phyloP scores from a whole-genome alignment of 2,113 vertebrate genomes.

The Nannobrachium achirus region DNA sequence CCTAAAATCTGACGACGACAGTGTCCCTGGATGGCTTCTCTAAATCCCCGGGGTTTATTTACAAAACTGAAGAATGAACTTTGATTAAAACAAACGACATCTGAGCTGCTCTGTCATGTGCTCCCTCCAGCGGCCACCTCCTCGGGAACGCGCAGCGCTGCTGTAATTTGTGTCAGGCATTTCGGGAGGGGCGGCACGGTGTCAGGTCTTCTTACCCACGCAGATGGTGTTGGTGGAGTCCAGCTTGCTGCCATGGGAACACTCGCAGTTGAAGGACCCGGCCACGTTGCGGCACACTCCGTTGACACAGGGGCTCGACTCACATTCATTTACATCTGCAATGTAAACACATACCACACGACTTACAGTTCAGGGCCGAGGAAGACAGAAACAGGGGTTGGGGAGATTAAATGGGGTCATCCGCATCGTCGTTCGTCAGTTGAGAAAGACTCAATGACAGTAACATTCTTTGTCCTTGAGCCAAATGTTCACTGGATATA shows the following conservation, averaged over 20 bases:
- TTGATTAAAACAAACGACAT: background rate
- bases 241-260: conserved; percentile 89
- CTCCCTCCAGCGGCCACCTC: background rate
- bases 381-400: background rate
- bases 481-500: conserved; percentile 44
- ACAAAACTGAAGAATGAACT: conserved; percentile 1
- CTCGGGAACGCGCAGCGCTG: background rate
- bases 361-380: conserved; percentile 31
- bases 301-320: conserved; percentile 89
- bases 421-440: conserved; percentile 4
- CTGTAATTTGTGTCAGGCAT: conserved; percentile 9
- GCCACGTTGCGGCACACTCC: conserved; percentile 89
- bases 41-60: conserved; percentile 41
- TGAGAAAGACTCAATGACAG: background rate
- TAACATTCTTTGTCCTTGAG: conserved; percentile 20
- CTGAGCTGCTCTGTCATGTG: conserved; percentile 1
- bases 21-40: conserved; percentile 21
- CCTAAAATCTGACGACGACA: conserved; percentile 47
- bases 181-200: background rate
- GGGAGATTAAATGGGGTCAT: background rate
- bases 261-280: conserved; percentile 90
- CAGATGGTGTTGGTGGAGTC: conserved; percentile 92
- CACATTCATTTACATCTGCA: conserved; percentile 91
- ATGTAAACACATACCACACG: conserved; percentile 41
- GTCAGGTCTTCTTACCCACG: conserved; percentile 85